A percentile compares a stretch with the other conserved stretches of the same genome.
Evolutionary conservation across 2,113 vertebrate genomes (phyloP).

Genomic region (Rhizomys pruinosus): DNA sequence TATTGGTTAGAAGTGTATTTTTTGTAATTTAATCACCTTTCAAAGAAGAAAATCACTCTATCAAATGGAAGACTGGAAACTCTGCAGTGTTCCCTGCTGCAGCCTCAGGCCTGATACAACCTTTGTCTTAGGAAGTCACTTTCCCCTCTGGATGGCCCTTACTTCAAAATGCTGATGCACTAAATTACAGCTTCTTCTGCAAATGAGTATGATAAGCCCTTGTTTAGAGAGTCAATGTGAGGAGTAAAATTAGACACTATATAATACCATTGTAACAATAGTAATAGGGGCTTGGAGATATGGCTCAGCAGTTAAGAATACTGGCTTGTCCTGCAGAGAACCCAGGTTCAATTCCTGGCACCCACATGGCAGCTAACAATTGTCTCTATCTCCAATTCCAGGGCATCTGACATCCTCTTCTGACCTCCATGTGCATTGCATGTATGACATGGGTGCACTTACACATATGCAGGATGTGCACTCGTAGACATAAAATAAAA

Average conservation of each 20-base stretch:
- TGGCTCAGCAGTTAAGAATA: too few relatives aligned
- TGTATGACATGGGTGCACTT: too few relatives aligned
- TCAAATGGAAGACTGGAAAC: background rate
- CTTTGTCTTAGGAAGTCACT: background rate
- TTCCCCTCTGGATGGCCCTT: background rate
- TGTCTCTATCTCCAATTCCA: too few relatives aligned
- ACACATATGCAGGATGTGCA: too few relatives aligned
- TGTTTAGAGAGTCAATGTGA: background rate
- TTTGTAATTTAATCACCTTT: conserved; percentile 2
- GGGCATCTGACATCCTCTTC: too few relatives aligned
- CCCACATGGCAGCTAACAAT: too few relatives aligned
- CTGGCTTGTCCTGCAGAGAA: too few relatives aligned
- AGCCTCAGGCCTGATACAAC: background rate
- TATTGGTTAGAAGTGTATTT: background rate
- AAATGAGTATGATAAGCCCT: background rate
- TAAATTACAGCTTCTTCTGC: background rate
- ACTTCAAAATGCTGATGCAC: background rate
- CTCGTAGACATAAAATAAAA: too few relatives aligned
- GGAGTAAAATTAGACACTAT: background rate
- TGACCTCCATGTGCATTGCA: too few relatives aligned
- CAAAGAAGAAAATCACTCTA: background rate
- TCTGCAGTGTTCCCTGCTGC: background rate
- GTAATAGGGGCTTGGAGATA: too few relatives aligned
- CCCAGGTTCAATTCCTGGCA: too few relatives aligned
- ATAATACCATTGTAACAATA: too few relatives aligned